Evolutionary conservation across 2,797 vertebrate genomes (phyloP), one percentile per base, ranked within the genome.

Genomic region (Perodicticus potto): DNA sequence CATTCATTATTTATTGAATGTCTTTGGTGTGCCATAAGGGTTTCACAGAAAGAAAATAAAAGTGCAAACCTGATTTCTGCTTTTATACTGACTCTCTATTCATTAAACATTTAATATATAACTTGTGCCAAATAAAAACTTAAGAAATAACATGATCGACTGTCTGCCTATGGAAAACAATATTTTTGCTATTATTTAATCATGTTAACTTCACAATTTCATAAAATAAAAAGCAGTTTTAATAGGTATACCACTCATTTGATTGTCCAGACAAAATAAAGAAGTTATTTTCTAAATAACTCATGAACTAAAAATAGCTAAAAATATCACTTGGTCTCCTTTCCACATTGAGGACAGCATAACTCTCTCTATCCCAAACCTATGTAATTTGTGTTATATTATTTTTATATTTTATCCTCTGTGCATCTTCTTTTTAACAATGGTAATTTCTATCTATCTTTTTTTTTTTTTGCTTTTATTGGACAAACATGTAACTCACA

Each of bases 101-200:
- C 67, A 91, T 59, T 81, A 82, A 92, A 73, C 1, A 59, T 43
- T 63, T 57, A 80, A 63, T 32, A 76, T 1, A 88, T 69, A 83
- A 53, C 2, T 57, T 40, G 86, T 10, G 3, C 7, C 59, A 69
- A 94, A 91, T 19, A 72, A 67, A 87, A 94, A n/a, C 45, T 81
- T 29, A 57, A 17, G 23, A 81, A 67, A n/a, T 67, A n/a, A 23
- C 55, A 49, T n/a, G 65, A 86, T 20, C 27, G 16, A 86, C 6
- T 0, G 3, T 7, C 23, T 67, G 89, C 49, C 65, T 63, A 87
- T 25, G 72, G 34, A 88, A 86, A 76, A 55, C 5, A 94, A 2
- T 83, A 87, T 57, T 96, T 74, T 74, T 93, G 63, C 63, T 83
- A 34, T n/a, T 74, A 27, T 89, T 92, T 85, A 94, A 91, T 89